Evolutionary conservation across 1,140 invertebrate genomes (phyloP), one percentile per base, ranked within the genome.

Genomic region (Cherax quadricarinatus): DNA sequence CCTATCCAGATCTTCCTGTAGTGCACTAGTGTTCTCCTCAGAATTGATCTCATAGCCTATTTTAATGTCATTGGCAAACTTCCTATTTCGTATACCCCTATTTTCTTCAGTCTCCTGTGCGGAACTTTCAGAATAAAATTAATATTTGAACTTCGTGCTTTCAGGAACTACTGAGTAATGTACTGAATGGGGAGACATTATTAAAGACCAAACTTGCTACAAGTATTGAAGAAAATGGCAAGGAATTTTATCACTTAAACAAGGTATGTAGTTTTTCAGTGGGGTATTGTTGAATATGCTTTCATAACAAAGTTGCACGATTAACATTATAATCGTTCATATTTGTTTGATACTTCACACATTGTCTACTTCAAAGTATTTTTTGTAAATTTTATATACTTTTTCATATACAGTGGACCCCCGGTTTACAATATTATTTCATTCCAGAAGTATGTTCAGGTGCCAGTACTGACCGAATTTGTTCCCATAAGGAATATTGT

Each of bases 161-260:
- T 75, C 24, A 75, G 70, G 12, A 75, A 41, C 70, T 75, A 30
- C 70, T 30, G 70, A 75, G 30, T n/a, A 30, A 30, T 4, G 24
- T 75, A 30, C 30, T 24, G 70, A n/a, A 30, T 0, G 70, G 70
- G 3, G 70, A 75, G 12, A 30, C 24, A 7, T 30, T n/a, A 10
- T 10, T 75, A 30, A 75, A 30, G 24, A 75, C 24, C 0, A 24
- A 75, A 30, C 21, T 75, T 10, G 16, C 21, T n/a, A 75, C n/a
- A 75, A 75, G 70, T 30, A 30, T 75, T 30, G 70, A 75, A 21
- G 70, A 75, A 24, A 75, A 75, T 75, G 70, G 70, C n/a, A 75
- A 75, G 12, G 70, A 75, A 75, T 75, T 75, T 30, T 75, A 75
- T 21, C 70, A 75, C 24, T n/a, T 75, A 10, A 75, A 75, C 21